These are phyloP conservation scores for Botia kubotai DNA, from an alignment of 2,797 vertebrate species.

Conservation along the genomic window DNA sequence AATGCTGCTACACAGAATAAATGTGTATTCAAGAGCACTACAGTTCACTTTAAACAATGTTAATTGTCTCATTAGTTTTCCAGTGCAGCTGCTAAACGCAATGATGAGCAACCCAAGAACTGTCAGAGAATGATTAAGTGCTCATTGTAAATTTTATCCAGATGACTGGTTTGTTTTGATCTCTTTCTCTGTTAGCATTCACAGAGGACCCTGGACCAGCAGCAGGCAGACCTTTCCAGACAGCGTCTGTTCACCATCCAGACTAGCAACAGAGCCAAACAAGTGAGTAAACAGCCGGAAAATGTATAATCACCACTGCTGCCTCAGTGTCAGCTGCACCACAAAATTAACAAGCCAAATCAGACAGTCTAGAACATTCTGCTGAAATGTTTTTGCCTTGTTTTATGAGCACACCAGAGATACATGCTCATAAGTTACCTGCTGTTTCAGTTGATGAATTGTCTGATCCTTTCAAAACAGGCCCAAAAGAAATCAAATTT, in stretches of 20 bases:
- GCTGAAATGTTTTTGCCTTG: conserved; percentile 17
- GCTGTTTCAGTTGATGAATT: conserved; percentile 65
- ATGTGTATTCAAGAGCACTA: neutral
- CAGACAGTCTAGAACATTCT: neutral
- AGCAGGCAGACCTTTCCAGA: conserved; percentile 51
- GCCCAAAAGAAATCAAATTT: conserved; percentile 72
- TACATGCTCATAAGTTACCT: conserved; percentile 62
- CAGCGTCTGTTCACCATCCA: conserved; percentile 67
- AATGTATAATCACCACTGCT: conserved; percentile 62
- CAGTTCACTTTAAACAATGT: conserved; percentile 5
- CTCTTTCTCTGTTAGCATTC: conserved; percentile 59
- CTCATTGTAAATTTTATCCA: conserved; percentile 53
- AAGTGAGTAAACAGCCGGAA: conserved; percentile 64
- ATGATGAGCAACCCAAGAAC: conserved; percentile 58
- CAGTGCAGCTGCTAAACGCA: conserved; percentile 16
- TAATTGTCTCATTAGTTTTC: conserved; percentile 23
- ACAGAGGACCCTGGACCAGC: conserved; percentile 56
- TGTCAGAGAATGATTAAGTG: conserved; percentile 67
- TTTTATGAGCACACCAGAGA: conserved; percentile 37
- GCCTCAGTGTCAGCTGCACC: conserved; percentile 52
- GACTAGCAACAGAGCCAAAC: conserved; percentile 64
- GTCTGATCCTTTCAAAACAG: conserved; percentile 68
- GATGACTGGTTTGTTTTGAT: conserved; percentile 70
- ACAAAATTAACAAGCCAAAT: conserved; percentile 23
- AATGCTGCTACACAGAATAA: neutral